Conservation (phyloP, 2,888 invertebrate species). For the Horisme vitalbata region DNA sequence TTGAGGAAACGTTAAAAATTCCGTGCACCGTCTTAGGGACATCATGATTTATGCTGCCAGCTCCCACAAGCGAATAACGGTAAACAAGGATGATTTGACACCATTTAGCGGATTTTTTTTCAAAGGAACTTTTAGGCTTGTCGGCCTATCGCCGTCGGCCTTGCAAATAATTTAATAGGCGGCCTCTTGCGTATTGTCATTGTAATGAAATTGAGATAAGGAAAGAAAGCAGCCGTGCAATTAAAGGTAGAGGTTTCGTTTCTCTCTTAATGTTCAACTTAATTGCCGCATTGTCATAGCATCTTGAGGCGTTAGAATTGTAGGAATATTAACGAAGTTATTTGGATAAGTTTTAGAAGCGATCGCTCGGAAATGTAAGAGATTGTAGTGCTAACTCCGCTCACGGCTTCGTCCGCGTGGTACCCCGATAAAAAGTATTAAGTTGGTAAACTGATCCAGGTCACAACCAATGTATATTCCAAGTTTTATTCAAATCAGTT, state of each 20-base stretch:
- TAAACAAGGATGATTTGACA: conserved; percentile 64
- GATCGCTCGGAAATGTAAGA: too few species aligned
- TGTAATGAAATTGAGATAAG: conserved; percentile 73
- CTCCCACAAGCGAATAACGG: conserved; percentile 39
- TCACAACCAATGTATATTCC: too few species aligned
- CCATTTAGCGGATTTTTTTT: conserved; percentile 52
- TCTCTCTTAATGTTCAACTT: conserved; percentile 57
- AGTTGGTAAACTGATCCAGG: too few species aligned
- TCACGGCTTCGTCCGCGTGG: too few species aligned
- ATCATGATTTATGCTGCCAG: conserved; percentile 59
- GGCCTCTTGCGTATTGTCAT: conserved; percentile 69
- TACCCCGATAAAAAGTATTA: too few species aligned
- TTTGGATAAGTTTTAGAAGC: too few species aligned
- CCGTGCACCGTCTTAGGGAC: conserved; percentile 47
- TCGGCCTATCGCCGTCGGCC: conserved; percentile 28
- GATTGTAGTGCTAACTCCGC: too few species aligned
- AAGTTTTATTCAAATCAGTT: too few species aligned
- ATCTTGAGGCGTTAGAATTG: conserved; percentile 43
- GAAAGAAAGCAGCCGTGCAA: conserved; percentile 69
- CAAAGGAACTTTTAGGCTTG: conserved; percentile 40
- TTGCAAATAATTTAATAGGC: conserved; percentile 69
- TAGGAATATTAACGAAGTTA: conserved; percentile 35
- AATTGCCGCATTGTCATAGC: conserved; percentile 59
- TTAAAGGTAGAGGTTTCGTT: conserved; percentile 66
- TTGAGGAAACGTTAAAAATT: conserved; percentile 42